Conservation (phyloP, 2,797 vertebrate species). For the Falco cherrug region DNA sequence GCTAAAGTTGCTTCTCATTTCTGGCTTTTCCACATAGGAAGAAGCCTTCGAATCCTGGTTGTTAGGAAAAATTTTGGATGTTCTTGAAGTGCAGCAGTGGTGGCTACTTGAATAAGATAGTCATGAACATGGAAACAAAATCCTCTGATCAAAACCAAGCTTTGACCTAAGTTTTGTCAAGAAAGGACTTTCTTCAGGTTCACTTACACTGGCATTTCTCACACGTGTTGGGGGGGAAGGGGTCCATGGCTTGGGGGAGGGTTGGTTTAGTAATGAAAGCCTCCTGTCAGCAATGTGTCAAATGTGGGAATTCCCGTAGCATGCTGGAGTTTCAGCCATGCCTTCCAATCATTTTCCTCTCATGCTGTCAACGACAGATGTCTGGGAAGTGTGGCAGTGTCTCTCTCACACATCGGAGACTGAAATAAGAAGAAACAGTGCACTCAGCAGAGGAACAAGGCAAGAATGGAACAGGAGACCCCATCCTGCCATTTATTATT, state of each 20-base stretch:
- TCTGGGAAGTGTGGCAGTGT: constrained; percentile 81
- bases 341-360: constrained; percentile 50
- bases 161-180: background rate
- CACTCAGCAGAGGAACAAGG: background rate
- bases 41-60: background rate
- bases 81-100: background rate
- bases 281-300: background rate
- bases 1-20: background rate
- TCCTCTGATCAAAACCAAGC: background rate
- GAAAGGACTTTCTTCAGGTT: background rate
- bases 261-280: background rate
- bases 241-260: background rate
- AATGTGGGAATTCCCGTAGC: background rate
- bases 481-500: background rate
- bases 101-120: background rate
- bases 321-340: background rate
- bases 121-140: background rate
- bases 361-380: constrained; percentile 78
- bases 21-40: background rate
- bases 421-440: background rate
- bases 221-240: background rate
- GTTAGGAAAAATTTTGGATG: background rate
- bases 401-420: constrained; percentile 82
- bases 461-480: background rate
- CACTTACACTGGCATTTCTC: background rate